These are phyloP conservation scores for Dioctria rufipes DNA, from an alignment of 2,888 invertebrate genomes.

Conservation along the genomic window DNA sequence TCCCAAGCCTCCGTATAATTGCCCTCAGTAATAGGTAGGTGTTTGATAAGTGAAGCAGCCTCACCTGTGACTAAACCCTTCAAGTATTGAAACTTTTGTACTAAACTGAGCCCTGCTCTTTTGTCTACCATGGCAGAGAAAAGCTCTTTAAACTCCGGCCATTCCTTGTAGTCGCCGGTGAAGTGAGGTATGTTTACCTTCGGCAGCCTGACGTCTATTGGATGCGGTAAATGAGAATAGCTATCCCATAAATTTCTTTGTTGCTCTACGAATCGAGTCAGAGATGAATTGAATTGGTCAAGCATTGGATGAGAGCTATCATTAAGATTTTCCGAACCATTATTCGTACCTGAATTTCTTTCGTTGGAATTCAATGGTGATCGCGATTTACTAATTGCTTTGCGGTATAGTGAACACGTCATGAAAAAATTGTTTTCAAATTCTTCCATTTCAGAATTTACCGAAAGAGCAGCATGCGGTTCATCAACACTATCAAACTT, in stretches of 20 bases:
- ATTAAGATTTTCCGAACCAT: no score
- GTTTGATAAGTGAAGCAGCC: no score
- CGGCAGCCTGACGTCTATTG: not conserved
- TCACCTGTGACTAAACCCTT: no score
- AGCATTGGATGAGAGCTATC: not conserved
- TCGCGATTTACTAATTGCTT: not conserved
- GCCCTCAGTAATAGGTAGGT: no score
- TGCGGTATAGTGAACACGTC: not conserved
- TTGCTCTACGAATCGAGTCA: not conserved
- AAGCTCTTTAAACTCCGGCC: slow-evolving; percentile 4
- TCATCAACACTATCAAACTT: not conserved
- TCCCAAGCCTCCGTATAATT: no score
- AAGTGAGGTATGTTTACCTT: not conserved
- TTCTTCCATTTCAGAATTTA: not conserved
- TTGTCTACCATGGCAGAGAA: no score
- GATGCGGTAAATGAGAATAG: not conserved
- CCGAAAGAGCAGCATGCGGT: not conserved
- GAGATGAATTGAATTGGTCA: not conserved
- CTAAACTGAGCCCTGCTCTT: no score
- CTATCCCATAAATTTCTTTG: no score
- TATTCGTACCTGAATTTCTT: not conserved
- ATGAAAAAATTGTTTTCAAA: no score
- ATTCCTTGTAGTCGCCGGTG: slow-evolving; percentile 9
- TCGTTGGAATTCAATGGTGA: no score
- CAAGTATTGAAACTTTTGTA: no score